Base-by-base conservation (phyloP, 2,113 vertebrate species). In the Peromyscus polionotus region DNA sequence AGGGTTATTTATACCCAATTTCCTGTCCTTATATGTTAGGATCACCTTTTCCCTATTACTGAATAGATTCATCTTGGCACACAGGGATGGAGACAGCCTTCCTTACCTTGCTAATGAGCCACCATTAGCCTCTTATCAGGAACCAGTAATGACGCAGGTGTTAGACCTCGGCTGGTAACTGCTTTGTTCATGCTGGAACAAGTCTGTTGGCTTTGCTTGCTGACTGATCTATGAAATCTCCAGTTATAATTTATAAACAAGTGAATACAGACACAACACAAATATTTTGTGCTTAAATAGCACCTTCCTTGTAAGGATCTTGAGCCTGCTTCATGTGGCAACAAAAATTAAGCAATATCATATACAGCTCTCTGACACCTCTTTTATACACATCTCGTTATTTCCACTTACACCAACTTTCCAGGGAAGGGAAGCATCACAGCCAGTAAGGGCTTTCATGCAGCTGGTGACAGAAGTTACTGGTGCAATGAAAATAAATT, bases 281-380 rank as follows among this genome's bases (percentile, higher is more conserved):
- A 39, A 33, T 90, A 67, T 93, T 97, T 96, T 96, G 75, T 97
- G 73, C 86, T 97, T 97, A 95, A 97, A 57, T 86, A 97, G 72
- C 63, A 97, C n/a, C 75, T 97, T 97, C 91, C 65, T 96, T 75
- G 70, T 42, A 94, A 90, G 90, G 61, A 79, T 83, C 67, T 36
- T 31, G 67, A 90, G 39, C 57, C 51, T 80, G 42, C 81, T 96
- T 94, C 97, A 89, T 77, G 80, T 59, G 88, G 63, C 65, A 90
- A 88, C 83, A 95, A 90, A 96, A 89, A 73, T 77, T 85, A 95
- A 89, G 93, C 85, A 93, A 33, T 84, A 12, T 45, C 10, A 42
- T 63, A 42, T 63, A 39, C 59, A 83, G 4, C 67, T 96, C 12
- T 7, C 24, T 80, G 86, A 79, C 73, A 76, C 48, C 3, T 45